Conservation (phyloP, 1,140 invertebrate species). For the Phenacoccus solenopsis region DNA sequence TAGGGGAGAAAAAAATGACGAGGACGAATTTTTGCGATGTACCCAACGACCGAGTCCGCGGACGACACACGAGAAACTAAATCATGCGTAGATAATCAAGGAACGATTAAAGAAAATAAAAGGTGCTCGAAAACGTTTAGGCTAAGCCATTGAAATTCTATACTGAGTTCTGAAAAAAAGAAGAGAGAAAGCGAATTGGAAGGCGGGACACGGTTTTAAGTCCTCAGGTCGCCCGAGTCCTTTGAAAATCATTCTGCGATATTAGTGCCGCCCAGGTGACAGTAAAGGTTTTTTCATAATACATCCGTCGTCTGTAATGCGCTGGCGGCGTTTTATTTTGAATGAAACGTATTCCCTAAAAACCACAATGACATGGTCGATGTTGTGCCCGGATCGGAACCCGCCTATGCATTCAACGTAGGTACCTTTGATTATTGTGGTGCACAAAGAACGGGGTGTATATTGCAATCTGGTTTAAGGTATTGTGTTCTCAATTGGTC, state of each 20-base stretch:
- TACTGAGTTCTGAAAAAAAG: no score
- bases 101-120: slow-evolving; percentile 3
- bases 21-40: background rate
- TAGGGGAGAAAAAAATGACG: background rate
- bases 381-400: background rate
- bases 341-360: background rate
- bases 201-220: background rate
- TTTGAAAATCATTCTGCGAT: background rate
- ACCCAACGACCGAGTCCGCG: no score
- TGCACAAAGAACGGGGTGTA: background rate
- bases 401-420: background rate
- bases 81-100: slow-evolving; percentile 1
- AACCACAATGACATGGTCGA: background rate
- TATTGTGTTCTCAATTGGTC: background rate
- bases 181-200: background rate
- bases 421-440: background rate
- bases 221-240: background rate
- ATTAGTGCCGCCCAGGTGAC: background rate
- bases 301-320: background rate
- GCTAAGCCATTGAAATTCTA: background rate
- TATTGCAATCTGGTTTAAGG: slow-evolving; percentile 1
- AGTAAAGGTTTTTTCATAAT: slow-evolving; percentile 1
- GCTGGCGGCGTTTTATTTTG: background rate
- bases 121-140: slow-evolving; percentile 1
- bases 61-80: background rate